Conservation (phyloP, 2,113 vertebrate genomes). For the Ptilonorhynchus violaceus region DNA sequence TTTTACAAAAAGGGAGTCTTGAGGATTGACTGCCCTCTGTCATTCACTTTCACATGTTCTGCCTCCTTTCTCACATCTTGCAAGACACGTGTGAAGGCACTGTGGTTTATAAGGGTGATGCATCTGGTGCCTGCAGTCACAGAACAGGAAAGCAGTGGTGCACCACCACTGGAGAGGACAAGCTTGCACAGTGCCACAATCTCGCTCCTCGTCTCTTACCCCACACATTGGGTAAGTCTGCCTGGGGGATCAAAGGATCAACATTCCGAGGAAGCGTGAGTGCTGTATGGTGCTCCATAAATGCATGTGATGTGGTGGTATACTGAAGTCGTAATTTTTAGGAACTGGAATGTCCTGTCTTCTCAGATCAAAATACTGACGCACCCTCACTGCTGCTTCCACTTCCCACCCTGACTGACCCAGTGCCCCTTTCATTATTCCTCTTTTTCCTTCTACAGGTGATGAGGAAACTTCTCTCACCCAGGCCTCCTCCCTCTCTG, state of each 20-base stretch:
- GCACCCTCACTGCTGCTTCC: not conserved
- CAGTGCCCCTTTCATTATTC: not conserved
- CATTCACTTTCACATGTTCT: not conserved
- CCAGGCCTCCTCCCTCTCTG: not conserved
- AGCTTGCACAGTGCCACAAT: not conserved
- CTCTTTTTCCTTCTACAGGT: not conserved
- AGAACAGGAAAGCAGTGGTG: not conserved
- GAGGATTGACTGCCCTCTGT: not conserved
- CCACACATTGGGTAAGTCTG: not conserved
- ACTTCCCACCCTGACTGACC: not conserved
- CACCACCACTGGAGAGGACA: not conserved
- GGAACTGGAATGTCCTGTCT: not conserved
- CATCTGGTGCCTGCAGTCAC: not conserved
- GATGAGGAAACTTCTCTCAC: not conserved
- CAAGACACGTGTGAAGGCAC: not conserved
- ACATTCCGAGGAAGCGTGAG: fast-evolving
- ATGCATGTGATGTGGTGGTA: not conserved
- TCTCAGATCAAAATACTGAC: not conserved
- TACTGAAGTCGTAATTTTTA: not conserved
- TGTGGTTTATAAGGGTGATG: not conserved
- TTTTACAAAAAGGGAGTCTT: not conserved
- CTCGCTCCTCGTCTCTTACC: not conserved
- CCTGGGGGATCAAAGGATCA: not conserved
- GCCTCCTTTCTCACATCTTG: not conserved
- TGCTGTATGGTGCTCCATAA: not conserved